Evolutionary conservation across 2,113 vertebrate genomes (phyloP), one percentile per base, ranked within the genome.

Genomic region (Podarcis raffonei): DNA sequence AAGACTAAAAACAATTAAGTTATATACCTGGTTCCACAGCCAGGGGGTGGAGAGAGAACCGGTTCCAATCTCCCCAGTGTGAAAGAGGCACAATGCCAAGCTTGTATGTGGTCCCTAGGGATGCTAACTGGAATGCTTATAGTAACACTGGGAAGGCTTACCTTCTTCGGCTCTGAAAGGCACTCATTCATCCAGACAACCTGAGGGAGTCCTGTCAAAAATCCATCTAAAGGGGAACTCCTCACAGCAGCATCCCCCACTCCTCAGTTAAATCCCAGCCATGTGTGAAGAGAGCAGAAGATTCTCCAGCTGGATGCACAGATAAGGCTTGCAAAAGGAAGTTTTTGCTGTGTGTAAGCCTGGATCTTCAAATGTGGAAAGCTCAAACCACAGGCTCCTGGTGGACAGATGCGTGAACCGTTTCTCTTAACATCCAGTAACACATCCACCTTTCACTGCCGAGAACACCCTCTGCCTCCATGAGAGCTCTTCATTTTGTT

Each of bases 151-250:
- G 16, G 2, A 42, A 89, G 89, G 27, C 96, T 96, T 95, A 97
- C 97, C 97, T 96, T 94, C 42, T 77, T 94, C 76, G 77, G 93
- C 90, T 68, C 3, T 76, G 37, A 59, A 89, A 79, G 62, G 53
- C 84, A 0, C 91, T 95, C 96, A 91, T 94, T 83, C 37, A 93
- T 78, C 82, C 91, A 25, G 89, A 5, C 74, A 9, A 77, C 22
- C 62, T 3, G 16, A 84, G 91, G 65, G 90, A 35, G 86, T 84
- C 83, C 90, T 0, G 87, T 81, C 72, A 1, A 91, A 25, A 37
- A 81, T 23, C 2, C 39, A 35, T 22, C 72, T 30, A 53, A 57
- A 66, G 32, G 87, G 84, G 30, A 37, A 69, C 81, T 0, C 62
- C 89, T 94, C 91, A 27, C 65, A 32, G 72, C 92, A 84, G 84